These are phyloP conservation scores for Eupithecia subumbrata DNA, from an alignment of 2,888 invertebrate species.

Conservation along the genomic window DNA sequence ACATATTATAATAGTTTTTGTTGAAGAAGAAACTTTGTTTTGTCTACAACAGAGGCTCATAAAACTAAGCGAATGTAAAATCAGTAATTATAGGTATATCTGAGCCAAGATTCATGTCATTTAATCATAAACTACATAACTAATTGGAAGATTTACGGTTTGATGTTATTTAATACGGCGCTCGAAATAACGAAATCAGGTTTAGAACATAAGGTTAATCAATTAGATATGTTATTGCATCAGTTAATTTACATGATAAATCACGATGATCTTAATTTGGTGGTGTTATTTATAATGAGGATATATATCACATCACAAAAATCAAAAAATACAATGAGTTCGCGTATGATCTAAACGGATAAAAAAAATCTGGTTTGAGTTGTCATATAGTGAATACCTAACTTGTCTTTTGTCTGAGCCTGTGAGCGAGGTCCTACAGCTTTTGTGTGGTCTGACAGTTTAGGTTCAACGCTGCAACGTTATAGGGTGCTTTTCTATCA, in stretches of 20 bases:
- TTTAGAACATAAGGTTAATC: conserved; percentile 3
- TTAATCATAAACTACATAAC: conserved; percentile 6
- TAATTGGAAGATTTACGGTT: conserved; percentile 12
- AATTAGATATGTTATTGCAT: conserved; percentile 1
- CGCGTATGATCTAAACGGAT: not conserved
- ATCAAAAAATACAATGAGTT: not conserved
- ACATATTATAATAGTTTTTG: not conserved
- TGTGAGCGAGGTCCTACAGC: not conserved
- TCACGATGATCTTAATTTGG: not conserved
- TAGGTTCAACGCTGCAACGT: not conserved
- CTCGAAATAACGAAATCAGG: conserved; percentile 9
- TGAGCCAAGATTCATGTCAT: conserved; percentile 10
- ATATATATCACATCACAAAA: not conserved
- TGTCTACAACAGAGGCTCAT: conserved; percentile 16
- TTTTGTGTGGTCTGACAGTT: not conserved
- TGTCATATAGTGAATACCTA: too few relatives aligned
- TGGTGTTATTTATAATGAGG: not conserved
- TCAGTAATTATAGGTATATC: not conserved
- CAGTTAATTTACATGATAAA: conserved; percentile 4
- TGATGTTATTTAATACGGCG: conserved; percentile 4
- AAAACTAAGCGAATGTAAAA: not conserved
- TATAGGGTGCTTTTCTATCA: not conserved
- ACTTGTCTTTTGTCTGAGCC: not conserved
- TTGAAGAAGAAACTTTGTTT: conserved; percentile 4
- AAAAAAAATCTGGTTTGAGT: too few relatives aligned